Percentiles rank a stretch among this genome's conserved stretches.
phyloP scores from a whole-genome alignment of 2,888 invertebrate species.

The Caenorhabditis japonica region DNA sequence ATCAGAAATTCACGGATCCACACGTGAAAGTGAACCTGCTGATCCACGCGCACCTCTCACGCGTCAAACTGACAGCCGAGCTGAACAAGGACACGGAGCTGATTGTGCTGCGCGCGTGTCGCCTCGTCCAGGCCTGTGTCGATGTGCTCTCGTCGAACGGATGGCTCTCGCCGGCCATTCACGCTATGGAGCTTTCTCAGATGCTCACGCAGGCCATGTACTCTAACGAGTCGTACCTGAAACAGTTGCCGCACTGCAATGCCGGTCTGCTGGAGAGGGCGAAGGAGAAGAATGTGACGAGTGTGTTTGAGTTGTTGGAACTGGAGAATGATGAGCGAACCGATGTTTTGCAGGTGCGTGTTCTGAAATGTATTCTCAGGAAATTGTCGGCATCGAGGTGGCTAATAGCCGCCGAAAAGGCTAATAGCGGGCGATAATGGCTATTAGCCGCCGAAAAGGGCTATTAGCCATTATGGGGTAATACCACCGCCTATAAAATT shows the following conservation, averaged over 20 bases:
- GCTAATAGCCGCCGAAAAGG: no score
- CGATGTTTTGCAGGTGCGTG: conserved; percentile 80
- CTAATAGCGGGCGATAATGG: no score
- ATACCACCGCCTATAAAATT: no score
- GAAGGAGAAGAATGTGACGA: conserved; percentile 88
- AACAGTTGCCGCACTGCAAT: conserved; percentile 95
- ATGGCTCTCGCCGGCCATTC: conserved; percentile 97
- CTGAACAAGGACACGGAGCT: conserved; percentile 93
- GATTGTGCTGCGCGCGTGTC: conserved; percentile 83
- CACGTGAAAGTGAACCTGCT: conserved; percentile 94
- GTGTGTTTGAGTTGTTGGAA: conserved; percentile 95
- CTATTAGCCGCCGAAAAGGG: no score
- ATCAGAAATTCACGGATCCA: conserved; percentile 92
- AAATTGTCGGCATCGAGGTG: no score
- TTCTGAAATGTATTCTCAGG: no score
- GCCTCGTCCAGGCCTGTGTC: conserved; percentile 86
- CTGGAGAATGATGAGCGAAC: conserved; percentile 86
- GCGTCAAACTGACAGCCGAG: conserved; percentile 94
- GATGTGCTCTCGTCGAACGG: conserved; percentile 89
- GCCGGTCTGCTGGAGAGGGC: conserved; percentile 90
- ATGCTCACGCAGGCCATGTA: conserved; percentile 99
- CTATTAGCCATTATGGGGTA: no score
- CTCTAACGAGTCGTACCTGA: conserved; percentile 94
- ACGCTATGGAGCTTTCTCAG: conserved; percentile 99
- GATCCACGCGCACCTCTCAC: conserved; percentile 93